Base-by-base conservation (phyloP, 2,888 invertebrate genomes). In the Hetaerina titia region DNA sequence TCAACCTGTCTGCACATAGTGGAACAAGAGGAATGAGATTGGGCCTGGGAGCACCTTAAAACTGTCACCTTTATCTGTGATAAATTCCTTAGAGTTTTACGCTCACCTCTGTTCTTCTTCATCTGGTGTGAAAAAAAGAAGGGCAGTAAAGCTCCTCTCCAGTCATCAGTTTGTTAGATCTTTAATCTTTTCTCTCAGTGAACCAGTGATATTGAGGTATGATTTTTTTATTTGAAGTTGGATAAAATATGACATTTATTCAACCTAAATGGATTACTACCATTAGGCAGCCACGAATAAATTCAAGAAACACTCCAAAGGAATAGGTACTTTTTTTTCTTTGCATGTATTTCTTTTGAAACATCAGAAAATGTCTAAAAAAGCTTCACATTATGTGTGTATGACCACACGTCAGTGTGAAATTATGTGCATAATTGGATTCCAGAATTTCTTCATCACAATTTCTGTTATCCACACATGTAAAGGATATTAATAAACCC, bases 1-100 rank as follows among this genome's bases (percentile, higher is more conserved):
- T 97, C 95, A 97, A 81, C 45, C 74, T 92, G 19, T 92, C 92
- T n/a, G 22, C 92, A 15, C 81, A 81, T 22, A 88, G 89, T 81
- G 63, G 63, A 13, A 63, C 64, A 22, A 45, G 89, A 56, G 69
- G 89, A 63, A 88, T 95, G n/a, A 89, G 92, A 69, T n/a, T 92
- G 22, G 92, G 92, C 25, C 92, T 92, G 0, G 64, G 69, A 92
- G 92, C 31, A 63, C 90, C 63, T 63, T 63, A 31, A 45, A 81
- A 81, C 31, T 81, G 31, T 81, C 11, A 8, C 31, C 81, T 31
- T n/a, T 81, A 5, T 31, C 31, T 81, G 81, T 81, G 81, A 81
- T 81, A 81, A 31, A 13, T 11, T 81, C 11, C 69, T 15, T 81
- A 31, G 15, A 31, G 81, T 81, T 81, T 81, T 81, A 31, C 19